Evolutionary conservation across 2,113 vertebrate species (phyloP), one percentile per base, ranked within the genome.

Genomic region (Epinephelus lanceolatus): DNA sequence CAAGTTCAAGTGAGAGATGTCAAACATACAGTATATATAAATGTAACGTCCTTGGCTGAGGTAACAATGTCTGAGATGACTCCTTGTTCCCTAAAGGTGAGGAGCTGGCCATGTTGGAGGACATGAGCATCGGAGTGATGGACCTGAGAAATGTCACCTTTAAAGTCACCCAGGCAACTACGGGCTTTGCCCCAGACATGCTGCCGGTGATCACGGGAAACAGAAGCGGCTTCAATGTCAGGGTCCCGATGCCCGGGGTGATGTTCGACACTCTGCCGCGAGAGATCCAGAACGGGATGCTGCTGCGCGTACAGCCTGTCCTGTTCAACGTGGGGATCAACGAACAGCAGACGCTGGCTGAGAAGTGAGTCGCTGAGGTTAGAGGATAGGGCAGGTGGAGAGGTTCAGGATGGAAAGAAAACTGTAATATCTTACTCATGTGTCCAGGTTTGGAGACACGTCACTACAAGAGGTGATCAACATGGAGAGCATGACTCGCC

Each of bases 241-340:
- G 98, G 85, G 96, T 99, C 37, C 97, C 98, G 3, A 92, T 99
- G 93, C 97, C 98, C 0, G 96, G 95, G 59, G 92, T 94, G 19
- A 96, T 99, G 94, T 99, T 99, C 19, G 98, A 99, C 83, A 91
- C 96, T 17, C 84, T 99, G 89, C 98, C 98, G 0, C 94, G 98
- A 12, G 98, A 99, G 94, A 98, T 99, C 88, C 98, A 99, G 90
- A 99, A 98, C 0, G 98, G 98, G 81, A 99, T 99, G 98, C 95
- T 99, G 70, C 96, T 99, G 85, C 97, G 98, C 6, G 98, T 99
- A 77, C 98, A 99, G 91, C 98, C 98, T 0, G 96, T 99, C 42
- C 95, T 99, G 51, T 99, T 99, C 94, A 99, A 99, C 0, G 96
- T 99, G 88, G 98, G 98, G 53, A 99, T 99, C 94, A 99, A 99